Evolutionary conservation across 1,140 invertebrate genomes (phyloP).

Genomic region (Drosophila burlai): DNA sequence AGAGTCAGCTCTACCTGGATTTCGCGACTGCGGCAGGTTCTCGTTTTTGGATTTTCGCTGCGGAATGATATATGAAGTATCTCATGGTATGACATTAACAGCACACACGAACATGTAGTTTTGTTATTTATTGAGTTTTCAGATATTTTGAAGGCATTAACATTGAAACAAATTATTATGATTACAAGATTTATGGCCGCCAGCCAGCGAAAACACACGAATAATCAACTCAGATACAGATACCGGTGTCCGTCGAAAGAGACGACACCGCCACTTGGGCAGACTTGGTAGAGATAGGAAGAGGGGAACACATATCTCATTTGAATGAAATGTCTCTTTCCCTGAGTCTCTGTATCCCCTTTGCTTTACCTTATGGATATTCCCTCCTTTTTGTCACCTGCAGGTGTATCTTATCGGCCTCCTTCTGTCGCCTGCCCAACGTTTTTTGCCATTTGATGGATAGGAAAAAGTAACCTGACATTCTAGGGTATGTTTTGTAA

Average conservation of each 20-base stretch:
- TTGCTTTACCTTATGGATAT: neutral
- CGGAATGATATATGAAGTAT: slow-evolving; percentile 85
- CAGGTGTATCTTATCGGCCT: slow-evolving; percentile 21
- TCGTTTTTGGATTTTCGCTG: slow-evolving; percentile 43
- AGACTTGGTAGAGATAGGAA: neutral
- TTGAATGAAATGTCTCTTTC: slow-evolving; percentile 49
- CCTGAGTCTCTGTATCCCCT: neutral
- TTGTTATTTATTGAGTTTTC: slow-evolving; percentile 85
- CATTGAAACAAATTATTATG: slow-evolving; percentile 85
- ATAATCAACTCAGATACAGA: slow-evolving; percentile 52
- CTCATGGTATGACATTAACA: slow-evolving; percentile 85
- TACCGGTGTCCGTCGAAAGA: slow-evolving; percentile 27
- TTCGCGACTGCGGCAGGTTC: slow-evolving; percentile 41
- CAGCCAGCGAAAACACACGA: slow-evolving; percentile 59
- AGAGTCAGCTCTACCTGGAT: slow-evolving; percentile 64
- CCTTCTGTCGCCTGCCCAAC: slow-evolving; percentile 26
- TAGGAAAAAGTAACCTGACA: neutral
- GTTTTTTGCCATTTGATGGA: slow-evolving; percentile 56
- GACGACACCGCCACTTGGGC: slow-evolving; percentile 30
- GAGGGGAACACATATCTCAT: slow-evolving; percentile 40
- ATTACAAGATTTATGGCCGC: slow-evolving; percentile 84
- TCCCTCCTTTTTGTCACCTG: slow-evolving; percentile 12
- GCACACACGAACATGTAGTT: slow-evolving; percentile 84
- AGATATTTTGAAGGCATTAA: slow-evolving; percentile 85
- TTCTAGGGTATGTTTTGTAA: neutral